Conservation (phyloP, 2,888 invertebrate species). For the Acrobeloides nanus region DNA sequence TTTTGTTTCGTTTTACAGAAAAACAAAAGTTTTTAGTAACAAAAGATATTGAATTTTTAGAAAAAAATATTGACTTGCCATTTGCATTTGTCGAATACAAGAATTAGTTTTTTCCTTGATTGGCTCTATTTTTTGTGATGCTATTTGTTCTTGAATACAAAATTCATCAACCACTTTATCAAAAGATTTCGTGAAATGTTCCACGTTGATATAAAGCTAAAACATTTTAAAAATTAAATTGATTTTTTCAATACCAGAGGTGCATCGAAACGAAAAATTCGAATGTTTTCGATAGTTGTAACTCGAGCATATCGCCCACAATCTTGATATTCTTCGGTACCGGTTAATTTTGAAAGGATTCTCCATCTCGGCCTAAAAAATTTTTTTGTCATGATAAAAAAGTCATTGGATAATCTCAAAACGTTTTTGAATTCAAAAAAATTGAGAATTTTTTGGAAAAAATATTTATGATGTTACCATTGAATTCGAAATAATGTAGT, state of each 20-base stretch:
- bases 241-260: too few relatives aligned
- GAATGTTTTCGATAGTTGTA: conserved; percentile 53
- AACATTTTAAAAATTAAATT: too few relatives aligned
- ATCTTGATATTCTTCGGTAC: conserved; percentile 46
- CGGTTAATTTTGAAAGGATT: conserved; percentile 37
- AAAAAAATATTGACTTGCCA: too few relatives aligned
- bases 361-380: conserved; percentile 46
- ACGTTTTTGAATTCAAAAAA: too few relatives aligned
- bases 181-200: conserved; percentile 54
- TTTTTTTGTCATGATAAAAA: neutral
- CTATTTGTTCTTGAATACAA: too few relatives aligned
- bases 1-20: too few relatives aligned
- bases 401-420: too few relatives aligned
- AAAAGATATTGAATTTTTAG: too few relatives aligned
- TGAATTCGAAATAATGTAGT: conserved; percentile 50
- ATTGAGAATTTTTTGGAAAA: conserved; percentile 6
- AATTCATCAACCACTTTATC: conserved; percentile 42
- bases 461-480: conserved; percentile 28
- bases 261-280: conserved; percentile 58
- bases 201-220: conserved; percentile 57
- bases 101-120: too few relatives aligned
- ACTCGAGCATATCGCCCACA: conserved; percentile 32
- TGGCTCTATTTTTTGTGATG: too few relatives aligned
- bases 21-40: too few relatives aligned
- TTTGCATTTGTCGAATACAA: too few relatives aligned